Conservation (phyloP, 2,888 invertebrate species). For the Pandemis cinnamomeana region DNA sequence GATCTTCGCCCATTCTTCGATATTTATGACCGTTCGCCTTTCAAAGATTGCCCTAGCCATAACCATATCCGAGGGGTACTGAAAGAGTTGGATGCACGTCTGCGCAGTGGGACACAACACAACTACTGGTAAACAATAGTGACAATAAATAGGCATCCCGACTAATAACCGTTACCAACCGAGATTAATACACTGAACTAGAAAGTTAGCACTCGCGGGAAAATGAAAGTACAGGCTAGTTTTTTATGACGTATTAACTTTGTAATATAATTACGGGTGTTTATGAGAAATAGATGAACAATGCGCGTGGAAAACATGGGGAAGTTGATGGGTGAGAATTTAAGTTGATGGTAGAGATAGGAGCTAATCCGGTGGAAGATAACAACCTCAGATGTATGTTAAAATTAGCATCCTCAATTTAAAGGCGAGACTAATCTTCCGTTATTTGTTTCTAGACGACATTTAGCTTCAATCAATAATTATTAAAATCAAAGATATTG, state of each 20-base stretch:
- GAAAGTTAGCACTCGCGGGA: conserved; percentile 44
- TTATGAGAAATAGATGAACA: conserved; percentile 37
- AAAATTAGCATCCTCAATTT: neutral
- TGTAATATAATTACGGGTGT: conserved; percentile 31
- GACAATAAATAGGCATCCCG: neutral
- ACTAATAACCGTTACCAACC: neutral
- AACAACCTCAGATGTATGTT: neutral
- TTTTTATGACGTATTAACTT: conserved; percentile 30
- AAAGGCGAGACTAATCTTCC: neutral
- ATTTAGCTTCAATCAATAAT: too few species aligned
- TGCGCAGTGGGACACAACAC: too few species aligned
- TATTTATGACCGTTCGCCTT: too few species aligned
- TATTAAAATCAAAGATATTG: too few species aligned
- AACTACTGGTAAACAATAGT: too few species aligned
- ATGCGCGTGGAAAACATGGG: conserved; percentile 31
- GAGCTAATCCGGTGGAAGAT: neutral
- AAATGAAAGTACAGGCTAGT: conserved; percentile 49
- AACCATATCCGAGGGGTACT: too few species aligned
- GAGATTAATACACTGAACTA: conserved; percentile 31
- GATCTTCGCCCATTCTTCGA: too few species aligned
- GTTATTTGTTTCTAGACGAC: too few species aligned
- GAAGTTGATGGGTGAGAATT: conserved; percentile 19
- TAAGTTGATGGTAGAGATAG: neutral
- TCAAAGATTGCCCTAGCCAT: too few species aligned
- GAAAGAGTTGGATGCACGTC: too few species aligned